Evolutionary conservation across 2,113 vertebrate genomes (phyloP).

Genomic region (Hiodon tergisus): DNA sequence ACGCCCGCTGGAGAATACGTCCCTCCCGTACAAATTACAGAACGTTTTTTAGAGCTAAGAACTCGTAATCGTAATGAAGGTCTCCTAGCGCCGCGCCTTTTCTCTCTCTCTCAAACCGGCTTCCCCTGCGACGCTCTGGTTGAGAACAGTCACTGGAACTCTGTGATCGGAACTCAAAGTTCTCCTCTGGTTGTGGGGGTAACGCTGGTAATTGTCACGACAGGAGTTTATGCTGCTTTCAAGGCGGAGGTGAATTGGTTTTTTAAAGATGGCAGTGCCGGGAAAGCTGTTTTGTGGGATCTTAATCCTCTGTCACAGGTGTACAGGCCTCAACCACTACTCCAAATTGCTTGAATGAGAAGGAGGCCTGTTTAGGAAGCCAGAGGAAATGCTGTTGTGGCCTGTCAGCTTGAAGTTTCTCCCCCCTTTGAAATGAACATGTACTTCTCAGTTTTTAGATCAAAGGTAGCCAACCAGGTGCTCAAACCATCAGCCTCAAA

Average conservation of each 20-base stretch:
- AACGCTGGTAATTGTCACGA: not conserved
- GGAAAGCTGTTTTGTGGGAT: not conserved
- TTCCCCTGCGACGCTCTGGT: constrained; percentile 25
- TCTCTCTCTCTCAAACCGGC: not conserved
- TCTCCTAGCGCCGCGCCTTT: constrained; percentile 31
- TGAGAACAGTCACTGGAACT: constrained; percentile 8
- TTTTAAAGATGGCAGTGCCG: not conserved
- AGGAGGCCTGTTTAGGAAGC: not conserved
- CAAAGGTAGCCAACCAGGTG: no score
- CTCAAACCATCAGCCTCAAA: no score
- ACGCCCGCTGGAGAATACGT: constrained; percentile 39
- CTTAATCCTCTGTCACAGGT: not conserved
- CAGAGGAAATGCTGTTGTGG: no score
- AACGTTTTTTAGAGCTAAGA: constrained; percentile 38
- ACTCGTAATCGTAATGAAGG: constrained; percentile 38
- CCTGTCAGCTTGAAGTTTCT: no score
- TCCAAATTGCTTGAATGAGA: not conserved
- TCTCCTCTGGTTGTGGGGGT: not conserved
- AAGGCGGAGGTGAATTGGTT: not conserved
- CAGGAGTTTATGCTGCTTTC: no score
- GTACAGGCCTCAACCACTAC: not conserved
- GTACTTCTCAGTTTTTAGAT: no score
- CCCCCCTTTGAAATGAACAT: no score
- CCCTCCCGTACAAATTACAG: constrained; percentile 37
- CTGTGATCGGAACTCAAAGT: not conserved